A percentile compares a stretch with the other conserved stretches of the same genome.
Evolutionary conservation across 2,797 vertebrate genomes (phyloP).

Genomic region (Hyperoplus immaculatus): DNA sequence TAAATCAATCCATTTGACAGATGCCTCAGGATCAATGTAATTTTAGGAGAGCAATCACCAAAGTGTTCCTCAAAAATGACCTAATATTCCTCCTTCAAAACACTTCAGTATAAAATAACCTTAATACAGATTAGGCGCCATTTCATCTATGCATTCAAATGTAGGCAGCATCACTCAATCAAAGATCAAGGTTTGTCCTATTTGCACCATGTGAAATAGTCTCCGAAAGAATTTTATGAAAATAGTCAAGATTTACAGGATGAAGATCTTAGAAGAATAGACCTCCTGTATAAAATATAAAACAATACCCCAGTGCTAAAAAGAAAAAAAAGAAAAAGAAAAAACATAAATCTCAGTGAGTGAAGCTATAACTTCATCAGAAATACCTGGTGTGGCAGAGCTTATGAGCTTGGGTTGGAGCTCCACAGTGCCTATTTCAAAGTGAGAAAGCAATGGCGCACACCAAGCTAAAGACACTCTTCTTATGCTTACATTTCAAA

Average conservation of each 20-base stretch:
- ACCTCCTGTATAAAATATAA: constrained; percentile 81
- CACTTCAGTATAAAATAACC: constrained; percentile 65
- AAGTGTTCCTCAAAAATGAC: constrained; percentile 56
- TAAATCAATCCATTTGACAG: constrained; percentile 36
- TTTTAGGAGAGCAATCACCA: constrained; percentile 38
- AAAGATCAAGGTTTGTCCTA: constrained; percentile 46
- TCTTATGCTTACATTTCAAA: constrained; percentile 95
- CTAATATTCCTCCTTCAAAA: constrained; percentile 59
- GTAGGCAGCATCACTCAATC: constrained; percentile 45
- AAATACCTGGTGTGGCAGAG: constrained; percentile 74
- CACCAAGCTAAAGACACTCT: constrained; percentile 87
- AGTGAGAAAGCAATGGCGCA: constrained; percentile 79
- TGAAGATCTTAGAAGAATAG: constrained; percentile 77
- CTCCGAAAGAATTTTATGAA: constrained; percentile 78
- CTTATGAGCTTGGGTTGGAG: constrained; percentile 63
- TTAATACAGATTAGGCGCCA: constrained; percentile 55
- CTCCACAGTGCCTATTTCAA: constrained; percentile 68
- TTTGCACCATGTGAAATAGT: constrained; percentile 77
- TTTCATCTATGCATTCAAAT: constrained; percentile 62
- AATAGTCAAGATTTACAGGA: constrained; percentile 80
- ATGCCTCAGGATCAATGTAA: constrained; percentile 30
- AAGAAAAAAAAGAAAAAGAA: constrained; percentile 72
- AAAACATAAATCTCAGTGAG: constrained; percentile 72
- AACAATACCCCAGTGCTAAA: constrained; percentile 75
- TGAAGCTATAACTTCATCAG: constrained; percentile 75